phyloP scores from a whole-genome alignment of 2,797 vertebrate species.

The Buceros bicornis region DNA sequence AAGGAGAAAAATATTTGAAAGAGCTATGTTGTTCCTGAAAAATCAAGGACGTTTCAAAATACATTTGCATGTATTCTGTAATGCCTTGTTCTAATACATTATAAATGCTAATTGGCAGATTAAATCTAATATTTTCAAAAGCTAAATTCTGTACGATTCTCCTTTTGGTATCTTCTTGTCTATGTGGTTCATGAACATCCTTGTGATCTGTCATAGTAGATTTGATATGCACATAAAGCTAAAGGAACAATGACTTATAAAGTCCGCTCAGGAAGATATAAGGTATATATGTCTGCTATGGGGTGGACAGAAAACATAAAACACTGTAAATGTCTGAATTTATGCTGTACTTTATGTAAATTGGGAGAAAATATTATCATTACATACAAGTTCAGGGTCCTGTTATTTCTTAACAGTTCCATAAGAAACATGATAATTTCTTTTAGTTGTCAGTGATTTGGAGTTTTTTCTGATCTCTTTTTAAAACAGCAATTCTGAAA shows the following conservation, averaged over 20 bases:
- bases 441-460: not conserved
- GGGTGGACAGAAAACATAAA: not conserved
- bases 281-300: not conserved
- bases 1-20: not conserved
- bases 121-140: not conserved
- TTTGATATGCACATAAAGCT: not conserved
- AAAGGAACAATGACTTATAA: not conserved
- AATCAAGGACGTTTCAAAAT: slow-evolving; percentile 8
- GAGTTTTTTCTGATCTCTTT: not conserved
- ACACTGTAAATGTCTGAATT: not conserved
- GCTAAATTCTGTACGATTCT: not conserved
- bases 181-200: not conserved
- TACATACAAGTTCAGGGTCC: not conserved
- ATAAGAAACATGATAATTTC: not conserved
- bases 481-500: not conserved
- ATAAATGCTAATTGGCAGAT: not conserved
- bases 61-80: not conserved
- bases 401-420: not conserved
- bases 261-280: not conserved
- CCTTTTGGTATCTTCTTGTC: not conserved
- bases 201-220: not conserved
- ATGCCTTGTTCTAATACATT: not conserved
- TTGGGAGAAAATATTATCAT: not conserved
- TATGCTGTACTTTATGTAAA: not conserved
- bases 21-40: not conserved